Evolutionary conservation across 2,797 vertebrate species (phyloP).

Genomic region (Falco cherrug): DNA sequence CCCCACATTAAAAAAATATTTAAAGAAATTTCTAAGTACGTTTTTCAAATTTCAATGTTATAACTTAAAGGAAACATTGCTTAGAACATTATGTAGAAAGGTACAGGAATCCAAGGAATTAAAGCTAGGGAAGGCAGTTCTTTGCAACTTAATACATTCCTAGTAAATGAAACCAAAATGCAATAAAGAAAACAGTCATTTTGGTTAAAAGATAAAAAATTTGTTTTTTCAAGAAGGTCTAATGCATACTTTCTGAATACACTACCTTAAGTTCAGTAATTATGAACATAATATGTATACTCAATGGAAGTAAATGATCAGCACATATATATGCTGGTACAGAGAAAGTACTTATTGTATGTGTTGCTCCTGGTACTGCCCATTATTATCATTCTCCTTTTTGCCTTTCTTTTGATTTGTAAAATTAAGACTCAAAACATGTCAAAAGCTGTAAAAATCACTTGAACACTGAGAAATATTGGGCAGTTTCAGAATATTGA

Average conservation of each 20-base stretch:
- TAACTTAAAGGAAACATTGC: not conserved
- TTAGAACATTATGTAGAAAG: not conserved
- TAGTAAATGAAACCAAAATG: not conserved
- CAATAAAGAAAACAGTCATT: not conserved
- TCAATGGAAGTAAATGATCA: not conserved
- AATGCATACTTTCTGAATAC: not conserved
- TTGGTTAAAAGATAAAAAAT: not conserved
- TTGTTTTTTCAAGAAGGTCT: not conserved
- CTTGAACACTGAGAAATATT: not conserved
- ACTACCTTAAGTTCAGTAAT: not conserved
- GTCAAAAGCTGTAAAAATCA: not conserved
- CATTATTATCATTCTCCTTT: not conserved
- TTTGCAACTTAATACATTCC: not conserved
- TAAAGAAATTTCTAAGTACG: not conserved
- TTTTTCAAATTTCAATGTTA: not conserved
- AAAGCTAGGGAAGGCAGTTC: not conserved
- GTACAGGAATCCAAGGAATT: not conserved
- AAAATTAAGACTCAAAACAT: not conserved
- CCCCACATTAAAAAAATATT: not conserved
- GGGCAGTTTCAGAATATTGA: constrained; percentile 38
- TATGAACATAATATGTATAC: not conserved
- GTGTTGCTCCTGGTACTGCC: not conserved
- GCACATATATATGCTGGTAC: not conserved
- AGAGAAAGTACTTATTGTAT: not conserved
- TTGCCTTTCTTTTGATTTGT: not conserved